Percentiles rank a stretch among this genome's conserved stretches.
These are phyloP conservation scores for Oriolus oriolus DNA, from an alignment of 2,113 vertebrate species.

Conservation along the genomic window DNA sequence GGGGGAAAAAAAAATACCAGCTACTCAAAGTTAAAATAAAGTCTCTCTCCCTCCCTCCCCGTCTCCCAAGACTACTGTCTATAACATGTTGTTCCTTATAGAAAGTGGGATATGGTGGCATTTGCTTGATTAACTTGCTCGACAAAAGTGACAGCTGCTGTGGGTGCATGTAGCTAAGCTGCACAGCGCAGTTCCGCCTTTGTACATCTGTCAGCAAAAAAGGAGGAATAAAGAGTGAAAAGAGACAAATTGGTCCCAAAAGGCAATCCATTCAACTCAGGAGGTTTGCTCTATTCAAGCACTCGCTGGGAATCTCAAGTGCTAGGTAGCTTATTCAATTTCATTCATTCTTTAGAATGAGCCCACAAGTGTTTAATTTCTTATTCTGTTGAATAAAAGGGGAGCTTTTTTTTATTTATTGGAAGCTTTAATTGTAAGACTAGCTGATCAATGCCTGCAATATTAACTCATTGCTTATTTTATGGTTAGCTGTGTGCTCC, in stretches of 20 bases:
- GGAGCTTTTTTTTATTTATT: slow-evolving; percentile 69
- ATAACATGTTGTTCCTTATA: slow-evolving; percentile 89
- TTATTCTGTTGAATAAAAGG: slow-evolving; percentile 86
- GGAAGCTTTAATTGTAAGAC: slow-evolving; percentile 85
- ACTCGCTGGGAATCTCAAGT: slow-evolving; percentile 97
- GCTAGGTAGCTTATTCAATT: slow-evolving; percentile 99
- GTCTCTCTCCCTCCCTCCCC: slow-evolving; percentile 80
- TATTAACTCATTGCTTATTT: slow-evolving; percentile 81
- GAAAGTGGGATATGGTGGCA: slow-evolving; percentile 98
- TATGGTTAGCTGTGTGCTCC: slow-evolving; percentile 42
- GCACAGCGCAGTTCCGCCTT: slow-evolving; percentile 98
- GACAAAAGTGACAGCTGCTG: slow-evolving; percentile 99
- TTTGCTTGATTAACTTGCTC: slow-evolving; percentile 99
- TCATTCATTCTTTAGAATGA: slow-evolving; percentile 96
- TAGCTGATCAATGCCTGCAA: slow-evolving; percentile 84
- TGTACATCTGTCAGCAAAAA: slow-evolving; percentile 99
- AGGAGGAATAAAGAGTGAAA: slow-evolving; percentile 97
- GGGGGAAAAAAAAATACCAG: slow-evolving; percentile 56
- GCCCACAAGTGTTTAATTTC: slow-evolving; percentile 99
- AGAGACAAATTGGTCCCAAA: slow-evolving; percentile 99
- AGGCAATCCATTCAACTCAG: slow-evolving; percentile 99
- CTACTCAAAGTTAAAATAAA: slow-evolving; percentile 84
- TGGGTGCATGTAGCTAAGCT: slow-evolving; percentile 95
- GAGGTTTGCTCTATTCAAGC: slow-evolving; percentile 98
- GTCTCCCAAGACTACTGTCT: slow-evolving; percentile 82